phyloP scores from a whole-genome alignment of 2,113 vertebrate species.

The Eleginops maclovinus region DNA sequence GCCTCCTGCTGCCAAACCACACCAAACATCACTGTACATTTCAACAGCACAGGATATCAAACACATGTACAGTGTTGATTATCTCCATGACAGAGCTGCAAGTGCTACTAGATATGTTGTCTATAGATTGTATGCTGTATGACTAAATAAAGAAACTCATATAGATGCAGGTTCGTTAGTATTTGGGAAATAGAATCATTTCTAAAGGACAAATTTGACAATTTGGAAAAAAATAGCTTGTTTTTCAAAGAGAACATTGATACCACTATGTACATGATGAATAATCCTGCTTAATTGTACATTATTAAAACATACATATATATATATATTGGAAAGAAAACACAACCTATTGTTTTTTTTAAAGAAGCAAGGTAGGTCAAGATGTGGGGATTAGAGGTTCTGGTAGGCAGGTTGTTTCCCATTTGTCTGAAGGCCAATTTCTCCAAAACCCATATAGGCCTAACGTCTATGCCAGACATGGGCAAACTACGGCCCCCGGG shows the following conservation, averaged over 20 bases:
- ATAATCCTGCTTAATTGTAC: too few species aligned
- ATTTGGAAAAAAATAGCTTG: background rate
- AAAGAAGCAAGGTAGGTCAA: too few species aligned
- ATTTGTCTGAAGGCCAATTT: too few species aligned
- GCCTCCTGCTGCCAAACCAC: constrained; percentile 13
- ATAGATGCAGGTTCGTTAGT: background rate
- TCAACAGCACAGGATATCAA: constrained; percentile 18
- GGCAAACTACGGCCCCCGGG: too few species aligned
- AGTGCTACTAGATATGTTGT: constrained; percentile 12
- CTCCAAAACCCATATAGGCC: too few species aligned
- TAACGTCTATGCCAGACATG: too few species aligned
- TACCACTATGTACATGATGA: background rate
- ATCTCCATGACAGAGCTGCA: constrained; percentile 20
- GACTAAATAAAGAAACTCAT: constrained; percentile 54
- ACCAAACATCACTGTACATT: constrained; percentile 17
- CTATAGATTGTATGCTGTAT: constrained; percentile 12
- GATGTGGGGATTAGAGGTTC: too few species aligned
- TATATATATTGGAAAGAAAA: too few species aligned
- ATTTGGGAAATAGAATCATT: background rate
- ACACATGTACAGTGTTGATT: constrained; percentile 15
- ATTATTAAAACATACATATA: too few species aligned
- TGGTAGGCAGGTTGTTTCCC: too few species aligned
- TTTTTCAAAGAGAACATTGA: background rate
- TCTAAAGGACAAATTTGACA: constrained; percentile 3
- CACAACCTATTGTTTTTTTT: too few species aligned